Percentiles rank a stretch among this genome's conserved stretches.
These are phyloP conservation scores for Sialia sialis DNA, from an alignment of 2,113 vertebrate genomes.

Conservation along the genomic window DNA sequence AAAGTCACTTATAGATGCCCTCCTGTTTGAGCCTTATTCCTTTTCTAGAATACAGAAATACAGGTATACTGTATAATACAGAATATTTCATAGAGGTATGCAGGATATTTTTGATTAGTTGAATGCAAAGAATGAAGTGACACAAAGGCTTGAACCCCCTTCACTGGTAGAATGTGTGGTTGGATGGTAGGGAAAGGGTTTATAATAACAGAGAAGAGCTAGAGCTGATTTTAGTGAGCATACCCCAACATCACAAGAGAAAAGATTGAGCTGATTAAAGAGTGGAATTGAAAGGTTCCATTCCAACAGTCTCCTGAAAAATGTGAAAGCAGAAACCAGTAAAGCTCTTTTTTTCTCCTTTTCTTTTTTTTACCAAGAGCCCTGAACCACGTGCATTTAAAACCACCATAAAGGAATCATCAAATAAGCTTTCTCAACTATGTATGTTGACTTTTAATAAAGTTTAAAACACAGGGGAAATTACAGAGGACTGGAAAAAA, in stretches of 20 bases:
- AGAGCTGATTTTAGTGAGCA: not conserved
- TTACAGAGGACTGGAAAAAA: not conserved
- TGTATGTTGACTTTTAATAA: conserved; percentile 18
- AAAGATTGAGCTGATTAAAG: not conserved
- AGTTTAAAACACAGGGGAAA: conserved; percentile 6
- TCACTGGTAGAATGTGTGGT: not conserved
- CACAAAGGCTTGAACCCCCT: not conserved
- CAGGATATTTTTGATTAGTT: not conserved
- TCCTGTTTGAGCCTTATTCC: not conserved
- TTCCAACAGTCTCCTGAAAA: not conserved
- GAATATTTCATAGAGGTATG: not conserved
- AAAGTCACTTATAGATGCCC: not conserved
- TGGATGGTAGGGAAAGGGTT: not conserved
- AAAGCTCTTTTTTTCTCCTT: not conserved
- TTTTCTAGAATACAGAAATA: not conserved
- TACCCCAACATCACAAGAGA: not conserved
- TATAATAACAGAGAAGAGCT: not conserved
- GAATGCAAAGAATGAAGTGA: not conserved
- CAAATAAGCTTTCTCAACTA: not conserved
- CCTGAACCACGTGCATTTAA: not conserved
- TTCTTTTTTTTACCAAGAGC: not conserved
- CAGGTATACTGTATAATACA: not conserved
- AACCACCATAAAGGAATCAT: not conserved
- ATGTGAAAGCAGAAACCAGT: not conserved
- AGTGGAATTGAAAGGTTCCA: not conserved